A percentile compares a stretch with the other conserved stretches of the same genome.
These are phyloP conservation scores for Trematomus loennbergii DNA, from an alignment of 2,113 vertebrate species.

Conservation along the genomic window DNA sequence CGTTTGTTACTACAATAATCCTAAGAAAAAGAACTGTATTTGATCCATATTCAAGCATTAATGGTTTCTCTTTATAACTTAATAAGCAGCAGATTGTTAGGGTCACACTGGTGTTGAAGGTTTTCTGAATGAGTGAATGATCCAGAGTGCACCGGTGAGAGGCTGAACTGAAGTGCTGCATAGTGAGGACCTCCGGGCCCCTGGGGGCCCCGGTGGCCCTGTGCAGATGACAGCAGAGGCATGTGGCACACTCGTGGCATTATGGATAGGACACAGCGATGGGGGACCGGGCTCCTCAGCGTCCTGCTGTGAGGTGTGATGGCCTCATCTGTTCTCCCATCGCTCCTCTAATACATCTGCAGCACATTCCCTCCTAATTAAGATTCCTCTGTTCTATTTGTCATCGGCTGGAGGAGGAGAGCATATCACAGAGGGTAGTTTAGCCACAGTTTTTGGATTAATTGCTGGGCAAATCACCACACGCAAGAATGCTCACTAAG, in stretches of 20 bases:
- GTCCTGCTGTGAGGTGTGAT: slow-evolving; percentile 79
- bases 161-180: slow-evolving; percentile 63
- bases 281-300: slow-evolving; percentile 75
- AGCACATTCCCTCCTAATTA: slow-evolving; percentile 80
- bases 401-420: slow-evolving; percentile 71
- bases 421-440: slow-evolving; percentile 79
- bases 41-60: background rate
- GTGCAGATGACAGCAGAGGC: slow-evolving; percentile 77
- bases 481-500: slow-evolving; percentile 63
- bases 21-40: background rate
- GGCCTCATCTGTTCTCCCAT: slow-evolving; percentile 83
- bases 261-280: slow-evolving; percentile 79
- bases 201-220: slow-evolving; percentile 64
- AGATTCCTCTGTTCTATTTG: slow-evolving; percentile 79
- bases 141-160: slow-evolving; percentile 61
- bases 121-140: slow-evolving; percentile 60
- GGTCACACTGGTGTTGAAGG: slow-evolving; percentile 52
- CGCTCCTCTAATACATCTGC: slow-evolving; percentile 80
- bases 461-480: slow-evolving; percentile 77
- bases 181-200: slow-evolving; percentile 53
- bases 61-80: background rate
- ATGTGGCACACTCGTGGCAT: slow-evolving; percentile 78
- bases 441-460: slow-evolving; percentile 82
- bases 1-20: background rate
- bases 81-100: slow-evolving; percentile 26